A percentile compares a stretch with the other conserved stretches of the same genome.
These are phyloP conservation scores for Gryllus bimaculatus DNA, from an alignment of 1,140 invertebrate genomes.

Conservation along the genomic window DNA sequence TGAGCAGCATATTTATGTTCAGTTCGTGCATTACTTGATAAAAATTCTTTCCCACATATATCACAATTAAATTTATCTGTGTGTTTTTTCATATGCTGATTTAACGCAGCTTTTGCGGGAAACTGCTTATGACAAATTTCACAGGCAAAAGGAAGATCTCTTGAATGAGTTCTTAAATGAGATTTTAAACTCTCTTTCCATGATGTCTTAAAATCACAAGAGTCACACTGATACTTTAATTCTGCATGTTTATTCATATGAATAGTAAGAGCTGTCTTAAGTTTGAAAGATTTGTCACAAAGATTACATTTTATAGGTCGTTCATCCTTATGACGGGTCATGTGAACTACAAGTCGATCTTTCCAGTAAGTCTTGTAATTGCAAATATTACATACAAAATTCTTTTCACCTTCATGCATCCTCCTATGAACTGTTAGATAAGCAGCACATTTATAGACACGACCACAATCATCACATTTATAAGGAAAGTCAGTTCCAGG, in stretches of 20 bases:
- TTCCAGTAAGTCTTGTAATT: conserved; percentile 36
- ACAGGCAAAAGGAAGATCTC: conserved; percentile 33
- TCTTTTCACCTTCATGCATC: conserved; percentile 39
- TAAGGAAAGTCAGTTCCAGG: too few relatives aligned
- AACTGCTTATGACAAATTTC: conserved; percentile 38
- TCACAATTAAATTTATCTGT: conserved; percentile 33
- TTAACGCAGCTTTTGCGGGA: conserved; percentile 27
- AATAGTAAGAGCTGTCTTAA: conserved; percentile 36
- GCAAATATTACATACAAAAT: conserved; percentile 32
- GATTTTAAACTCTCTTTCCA: conserved; percentile 33
- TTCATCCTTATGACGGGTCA: conserved; percentile 36
- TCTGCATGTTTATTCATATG: conserved; percentile 33
- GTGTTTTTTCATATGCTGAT: neutral
- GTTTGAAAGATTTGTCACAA: conserved; percentile 39
- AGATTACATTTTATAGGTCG: conserved; percentile 39
- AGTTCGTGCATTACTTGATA: neutral
- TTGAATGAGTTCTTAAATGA: conserved; percentile 35
- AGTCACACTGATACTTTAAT: conserved; percentile 33
- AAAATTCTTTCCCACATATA: conserved; percentile 21
- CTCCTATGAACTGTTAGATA: conserved; percentile 32
- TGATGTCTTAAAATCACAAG: conserved; percentile 34
- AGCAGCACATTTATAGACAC: neutral
- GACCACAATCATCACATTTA: neutral
- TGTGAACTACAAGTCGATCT: conserved; percentile 39
- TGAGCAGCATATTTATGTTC: conserved; percentile 19